Evolutionary conservation across 37 sponge, comb jelly and placozoan genomes (phyloP).

Genomic region (Petrosia ficiformis): DNA sequence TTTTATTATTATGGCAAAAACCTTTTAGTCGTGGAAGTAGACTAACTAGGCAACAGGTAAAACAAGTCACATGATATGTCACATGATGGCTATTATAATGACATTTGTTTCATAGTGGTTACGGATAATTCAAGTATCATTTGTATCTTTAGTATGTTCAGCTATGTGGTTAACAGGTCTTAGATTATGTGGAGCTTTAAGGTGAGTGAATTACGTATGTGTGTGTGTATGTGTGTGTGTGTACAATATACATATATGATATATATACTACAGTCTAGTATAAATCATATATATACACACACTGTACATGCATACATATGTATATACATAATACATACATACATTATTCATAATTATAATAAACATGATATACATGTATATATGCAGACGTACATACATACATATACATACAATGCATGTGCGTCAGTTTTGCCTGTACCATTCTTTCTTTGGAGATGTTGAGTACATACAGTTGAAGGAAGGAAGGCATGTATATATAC

Average conservation of each 20-base stretch:
- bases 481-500: no score
- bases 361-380: no score
- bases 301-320: no score
- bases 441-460: no score
- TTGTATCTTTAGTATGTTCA: constrained; percentile 37
- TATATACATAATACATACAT: no score
- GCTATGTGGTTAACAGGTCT: constrained; percentile 79
- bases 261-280: no score
- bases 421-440: no score
- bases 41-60: constrained; percentile 45
- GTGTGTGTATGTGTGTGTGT: not conserved
- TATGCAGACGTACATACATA: no score
- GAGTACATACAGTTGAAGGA: no score
- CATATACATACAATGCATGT: no score
- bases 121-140: constrained; percentile 46
- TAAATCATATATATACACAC: no score
- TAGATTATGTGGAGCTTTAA: constrained; percentile 76
- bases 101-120: constrained; percentile 55
- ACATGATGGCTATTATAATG: not conserved
- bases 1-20: constrained; percentile 51
- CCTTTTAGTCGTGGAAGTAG: constrained; percentile 75
- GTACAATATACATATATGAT: constrained; percentile 3
- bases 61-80: not conserved
- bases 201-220: constrained; percentile 16
- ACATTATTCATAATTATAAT: no score